Evolutionary conservation across 2,888 invertebrate genomes (phyloP).

Genomic region (Pharmacophagus antenor): DNA sequence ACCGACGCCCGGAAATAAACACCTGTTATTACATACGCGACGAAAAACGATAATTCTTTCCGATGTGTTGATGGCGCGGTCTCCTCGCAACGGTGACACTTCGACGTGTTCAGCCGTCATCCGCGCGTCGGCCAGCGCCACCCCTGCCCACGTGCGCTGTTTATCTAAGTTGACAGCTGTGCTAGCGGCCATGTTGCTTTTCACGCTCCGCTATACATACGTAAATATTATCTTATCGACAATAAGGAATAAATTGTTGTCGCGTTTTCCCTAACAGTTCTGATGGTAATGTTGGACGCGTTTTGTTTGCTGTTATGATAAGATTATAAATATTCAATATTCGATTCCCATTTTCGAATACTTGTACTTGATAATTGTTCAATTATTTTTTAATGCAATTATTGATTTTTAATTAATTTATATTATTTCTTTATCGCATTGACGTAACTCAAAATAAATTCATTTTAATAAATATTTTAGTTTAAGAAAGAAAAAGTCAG

Average conservation of each 20-base stretch:
- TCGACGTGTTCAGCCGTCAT: slow-evolving; percentile 21
- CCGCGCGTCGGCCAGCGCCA: slow-evolving; percentile 37
- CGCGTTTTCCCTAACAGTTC: neutral
- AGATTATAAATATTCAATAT: too few relatives aligned
- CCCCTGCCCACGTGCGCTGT: slow-evolving; percentile 39
- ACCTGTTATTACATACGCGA: slow-evolving; percentile 14
- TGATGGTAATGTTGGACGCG: too few relatives aligned
- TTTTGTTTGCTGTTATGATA: too few relatives aligned
- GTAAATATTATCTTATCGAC: slow-evolving; percentile 28
- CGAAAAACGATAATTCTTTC: slow-evolving; percentile 31
- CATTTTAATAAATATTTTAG: too few relatives aligned
- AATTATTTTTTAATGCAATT: too few relatives aligned
- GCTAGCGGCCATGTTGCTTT: slow-evolving; percentile 44
- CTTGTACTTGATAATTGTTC: too few relatives aligned
- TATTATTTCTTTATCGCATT: too few relatives aligned
- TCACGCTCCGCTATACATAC: slow-evolving; percentile 28
- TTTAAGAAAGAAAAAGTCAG: too few relatives aligned
- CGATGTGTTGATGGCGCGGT: slow-evolving; percentile 36
- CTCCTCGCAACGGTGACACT: slow-evolving; percentile 35
- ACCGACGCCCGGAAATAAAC: slow-evolving; percentile 7
- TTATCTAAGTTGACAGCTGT: slow-evolving; percentile 44
- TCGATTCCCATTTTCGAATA: too few relatives aligned
- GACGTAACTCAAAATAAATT: too few relatives aligned
- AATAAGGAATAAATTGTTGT: neutral
- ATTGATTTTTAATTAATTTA: too few relatives aligned